Evolutionary conservation across 2,113 vertebrate species (phyloP).

Genomic region (Xenopus laevis): DNA sequence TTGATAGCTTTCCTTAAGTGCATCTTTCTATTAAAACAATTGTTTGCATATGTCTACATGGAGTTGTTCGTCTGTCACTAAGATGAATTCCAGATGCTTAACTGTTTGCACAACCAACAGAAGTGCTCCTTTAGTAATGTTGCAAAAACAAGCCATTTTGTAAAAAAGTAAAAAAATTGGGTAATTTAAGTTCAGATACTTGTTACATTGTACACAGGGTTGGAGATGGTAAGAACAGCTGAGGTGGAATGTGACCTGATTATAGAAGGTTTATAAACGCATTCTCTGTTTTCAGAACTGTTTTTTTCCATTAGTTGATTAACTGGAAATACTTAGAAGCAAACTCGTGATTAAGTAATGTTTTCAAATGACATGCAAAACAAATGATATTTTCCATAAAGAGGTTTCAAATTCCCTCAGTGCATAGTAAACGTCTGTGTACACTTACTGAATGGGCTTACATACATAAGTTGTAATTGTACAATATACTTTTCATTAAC

Average conservation of each 20-base stretch:
- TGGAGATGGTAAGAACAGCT: not conserved
- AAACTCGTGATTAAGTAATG: conserved; percentile 7
- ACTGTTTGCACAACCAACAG: conserved; percentile 26
- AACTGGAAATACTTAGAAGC: conserved; percentile 1
- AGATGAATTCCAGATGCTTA: conserved; percentile 42
- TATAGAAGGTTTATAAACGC: not conserved
- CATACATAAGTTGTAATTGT: not conserved
- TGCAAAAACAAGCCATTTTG: conserved; percentile 13
- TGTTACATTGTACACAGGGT: conserved; percentile 6
- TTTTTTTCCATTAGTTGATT: conserved; percentile 5
- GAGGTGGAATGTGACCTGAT: conserved; percentile 16
- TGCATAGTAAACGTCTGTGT: not conserved
- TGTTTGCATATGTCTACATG: conserved; percentile 40
- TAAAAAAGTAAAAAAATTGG: not conserved
- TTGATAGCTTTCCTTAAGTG: conserved; percentile 28
- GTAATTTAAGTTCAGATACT: conserved; percentile 22
- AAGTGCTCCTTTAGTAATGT: conserved; percentile 19
- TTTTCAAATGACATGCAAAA: not conserved
- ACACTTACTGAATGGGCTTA: not conserved
- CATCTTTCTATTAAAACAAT: conserved; percentile 41
- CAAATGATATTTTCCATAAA: conserved; percentile 2
- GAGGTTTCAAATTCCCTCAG: not conserved
- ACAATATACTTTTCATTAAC: too few relatives aligned
- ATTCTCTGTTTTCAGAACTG: not conserved
- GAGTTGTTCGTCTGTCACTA: conserved; percentile 20